Base-by-base conservation (phyloP, 2,888 invertebrate species). In the Omphaloscelis lunosa region DNA sequence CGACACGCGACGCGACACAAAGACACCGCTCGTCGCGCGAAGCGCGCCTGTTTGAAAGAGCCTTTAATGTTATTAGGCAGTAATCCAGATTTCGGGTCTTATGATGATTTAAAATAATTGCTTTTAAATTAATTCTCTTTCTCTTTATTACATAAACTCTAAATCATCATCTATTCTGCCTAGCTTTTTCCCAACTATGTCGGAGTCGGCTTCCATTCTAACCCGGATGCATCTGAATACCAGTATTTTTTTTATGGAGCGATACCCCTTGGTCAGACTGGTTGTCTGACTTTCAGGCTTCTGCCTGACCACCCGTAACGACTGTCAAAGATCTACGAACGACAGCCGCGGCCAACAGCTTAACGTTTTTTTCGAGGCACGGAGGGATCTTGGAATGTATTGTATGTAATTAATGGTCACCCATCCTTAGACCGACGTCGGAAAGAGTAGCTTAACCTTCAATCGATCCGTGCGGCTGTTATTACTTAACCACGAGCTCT, bases 211-310 rank as follows among this genome's bases (percentile, higher is more conserved):
- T 68, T 11, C 59, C 59, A 34, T n/a, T 34, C 17, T 59, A 17
- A 59, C n/a, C n/a, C 59, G 23, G 58, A 67, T 67, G 29, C 58
- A 67, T 34, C 67, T 67, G 29, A 56, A n/a, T 67, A 67, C 53
- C 8, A 23, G 29, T 17, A 56, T 34, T 67, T 34, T 67, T 34
- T 58, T 58, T 34, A 58, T 58, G 17, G 11, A n/a, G 17, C 17
- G 23, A 67, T 48, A 29, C 15, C 34, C 58, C 11, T 48, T 11
- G 7, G 34, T 59, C 11, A 11, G n/a, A 34, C 51, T 51, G 9
- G 1, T n/a, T 17, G 34, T 34, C n/a, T 34, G 61, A 34, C n/a
- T 58, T 59, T 34, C 23, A 2, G 20, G 51, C 23, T 45, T 29
- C 66, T 34, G n/a, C 23, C 56, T 34, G 17, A 23, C 23, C 34